Conservation (phyloP, 2,888 invertebrate species). For the Pristionchus fissidentatus region DNA sequence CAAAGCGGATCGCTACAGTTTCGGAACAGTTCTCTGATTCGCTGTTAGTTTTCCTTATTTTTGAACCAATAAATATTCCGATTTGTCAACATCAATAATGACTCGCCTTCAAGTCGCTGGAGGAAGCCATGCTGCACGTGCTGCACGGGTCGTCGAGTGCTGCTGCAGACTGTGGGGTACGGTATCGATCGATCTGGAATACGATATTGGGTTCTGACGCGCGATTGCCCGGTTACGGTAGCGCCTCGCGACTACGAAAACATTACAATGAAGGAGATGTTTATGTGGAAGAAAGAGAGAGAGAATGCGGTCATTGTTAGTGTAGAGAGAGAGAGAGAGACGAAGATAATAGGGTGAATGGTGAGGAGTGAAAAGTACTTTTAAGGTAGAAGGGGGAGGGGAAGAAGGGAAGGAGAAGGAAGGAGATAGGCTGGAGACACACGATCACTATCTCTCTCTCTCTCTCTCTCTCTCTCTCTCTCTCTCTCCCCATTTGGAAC, state of each 20-base stretch:
- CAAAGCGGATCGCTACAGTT: too few species aligned
- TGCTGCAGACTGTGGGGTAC: conserved; percentile 15
- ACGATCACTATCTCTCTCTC: too few species aligned
- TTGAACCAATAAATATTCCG: too few species aligned
- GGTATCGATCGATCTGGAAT: conserved; percentile 37
- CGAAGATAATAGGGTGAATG: background rate
- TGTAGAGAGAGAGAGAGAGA: background rate
- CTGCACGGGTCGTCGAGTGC: background rate
- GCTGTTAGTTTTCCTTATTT: too few species aligned
- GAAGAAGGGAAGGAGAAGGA: background rate
- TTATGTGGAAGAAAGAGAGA: conserved; percentile 25
- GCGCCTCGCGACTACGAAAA: conserved; percentile 16
- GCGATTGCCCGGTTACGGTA: conserved; percentile 17
- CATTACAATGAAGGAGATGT: conserved; percentile 24
- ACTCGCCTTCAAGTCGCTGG: conserved; percentile 20
- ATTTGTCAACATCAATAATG: too few species aligned
- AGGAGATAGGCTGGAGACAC: background rate
- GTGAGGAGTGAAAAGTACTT: background rate
- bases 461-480: too few species aligned
- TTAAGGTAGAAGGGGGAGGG: background rate
- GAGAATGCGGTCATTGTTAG: conserved; percentile 39
- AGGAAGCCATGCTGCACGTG: too few species aligned
- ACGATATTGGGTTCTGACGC: background rate
- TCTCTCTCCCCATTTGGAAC: background rate
- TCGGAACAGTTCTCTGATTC: too few species aligned